Evolutionary conservation across 1,140 invertebrate genomes (phyloP).

Genomic region (Caenorhabditis brenneri): DNA sequence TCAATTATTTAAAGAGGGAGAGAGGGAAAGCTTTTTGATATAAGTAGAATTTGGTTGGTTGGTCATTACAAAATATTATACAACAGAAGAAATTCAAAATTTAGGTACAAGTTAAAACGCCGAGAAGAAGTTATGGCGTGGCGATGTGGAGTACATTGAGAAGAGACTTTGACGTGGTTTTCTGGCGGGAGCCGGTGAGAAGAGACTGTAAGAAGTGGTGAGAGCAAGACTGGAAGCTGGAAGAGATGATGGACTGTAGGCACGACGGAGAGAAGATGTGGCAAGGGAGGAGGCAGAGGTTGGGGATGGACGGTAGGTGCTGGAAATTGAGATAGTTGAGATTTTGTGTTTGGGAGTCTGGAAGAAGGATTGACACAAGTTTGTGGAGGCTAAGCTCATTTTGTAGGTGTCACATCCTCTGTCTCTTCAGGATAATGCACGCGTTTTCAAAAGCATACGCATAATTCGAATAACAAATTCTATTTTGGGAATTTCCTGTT

Average conservation of each 20-base stretch:
- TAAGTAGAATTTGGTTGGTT: not conserved
- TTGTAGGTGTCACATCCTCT: too few relatives aligned
- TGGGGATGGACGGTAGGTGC: constrained; percentile 24
- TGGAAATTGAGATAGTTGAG: too few relatives aligned
- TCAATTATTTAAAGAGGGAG: not conserved
- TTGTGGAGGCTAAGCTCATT: too few relatives aligned
- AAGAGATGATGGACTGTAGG: constrained; percentile 30
- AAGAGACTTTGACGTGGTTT: constrained; percentile 71
- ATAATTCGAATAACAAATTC: too few relatives aligned
- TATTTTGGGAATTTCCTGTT: too few relatives aligned
- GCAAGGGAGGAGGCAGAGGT: constrained; percentile 24
- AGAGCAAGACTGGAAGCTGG: constrained; percentile 41
- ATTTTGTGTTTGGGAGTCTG: too few relatives aligned
- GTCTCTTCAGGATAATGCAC: too few relatives aligned
- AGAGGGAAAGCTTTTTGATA: not conserved
- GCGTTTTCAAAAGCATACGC: too few relatives aligned
- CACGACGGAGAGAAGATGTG: constrained; percentile 44
- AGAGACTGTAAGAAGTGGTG: constrained; percentile 46
- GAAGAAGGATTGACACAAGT: too few relatives aligned
- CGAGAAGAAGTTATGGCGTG: constrained; percentile 51
- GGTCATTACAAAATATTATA: constrained; percentile 6
- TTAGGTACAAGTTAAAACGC: constrained; percentile 16
- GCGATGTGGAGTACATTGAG: constrained; percentile 46
- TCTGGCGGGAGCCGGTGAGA: constrained; percentile 51
- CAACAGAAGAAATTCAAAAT: not conserved